Evolutionary conservation across 2,113 vertebrate species (phyloP).

Genomic region (Cottus gobio): DNA sequence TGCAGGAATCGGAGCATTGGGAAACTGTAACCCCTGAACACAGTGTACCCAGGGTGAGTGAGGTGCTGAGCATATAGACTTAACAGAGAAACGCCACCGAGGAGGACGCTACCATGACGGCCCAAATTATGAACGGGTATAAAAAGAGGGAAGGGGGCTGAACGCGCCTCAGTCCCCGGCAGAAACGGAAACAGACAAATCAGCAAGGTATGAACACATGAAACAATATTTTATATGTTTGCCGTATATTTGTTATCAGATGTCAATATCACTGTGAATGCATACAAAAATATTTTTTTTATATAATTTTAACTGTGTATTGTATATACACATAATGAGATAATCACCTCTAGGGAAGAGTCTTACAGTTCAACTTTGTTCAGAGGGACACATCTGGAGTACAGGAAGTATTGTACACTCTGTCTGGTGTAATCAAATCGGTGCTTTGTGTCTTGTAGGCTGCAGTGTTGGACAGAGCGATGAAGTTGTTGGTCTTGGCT

Average conservation of each 20-base stretch:
- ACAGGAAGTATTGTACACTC: neutral
- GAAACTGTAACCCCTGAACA: slow-evolving; percentile 51
- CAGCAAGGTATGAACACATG: slow-evolving; percentile 58
- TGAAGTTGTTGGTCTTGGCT: slow-evolving; percentile 76
- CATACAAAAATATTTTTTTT: neutral
- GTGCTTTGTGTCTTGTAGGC: slow-evolving; percentile 37
- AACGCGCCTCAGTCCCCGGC: slow-evolving; percentile 4
- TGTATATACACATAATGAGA: neutral
- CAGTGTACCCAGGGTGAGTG: slow-evolving; percentile 26
- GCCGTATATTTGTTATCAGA: neutral
- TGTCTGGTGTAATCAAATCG: slow-evolving; percentile 6
- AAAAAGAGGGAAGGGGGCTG: slow-evolving; percentile 47
- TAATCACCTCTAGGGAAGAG: neutral
- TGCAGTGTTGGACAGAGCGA: slow-evolving; percentile 51
- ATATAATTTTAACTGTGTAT: neutral
- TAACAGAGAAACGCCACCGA: slow-evolving; percentile 21
- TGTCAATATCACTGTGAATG: neutral
- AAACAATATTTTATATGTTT: neutral
- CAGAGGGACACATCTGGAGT: neutral
- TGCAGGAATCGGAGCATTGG: slow-evolving; percentile 19
- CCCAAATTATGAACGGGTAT: slow-evolving; percentile 45
- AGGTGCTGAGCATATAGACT: slow-evolving; percentile 49
- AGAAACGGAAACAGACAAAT: slow-evolving; percentile 1
- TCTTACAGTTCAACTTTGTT: neutral
- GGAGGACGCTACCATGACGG: slow-evolving; percentile 46